These are phyloP conservation scores for Anthopleura xanthogrammica DNA, from an alignment of 92 coral and sea anemone genomes.

Conservation along the genomic window DNA sequence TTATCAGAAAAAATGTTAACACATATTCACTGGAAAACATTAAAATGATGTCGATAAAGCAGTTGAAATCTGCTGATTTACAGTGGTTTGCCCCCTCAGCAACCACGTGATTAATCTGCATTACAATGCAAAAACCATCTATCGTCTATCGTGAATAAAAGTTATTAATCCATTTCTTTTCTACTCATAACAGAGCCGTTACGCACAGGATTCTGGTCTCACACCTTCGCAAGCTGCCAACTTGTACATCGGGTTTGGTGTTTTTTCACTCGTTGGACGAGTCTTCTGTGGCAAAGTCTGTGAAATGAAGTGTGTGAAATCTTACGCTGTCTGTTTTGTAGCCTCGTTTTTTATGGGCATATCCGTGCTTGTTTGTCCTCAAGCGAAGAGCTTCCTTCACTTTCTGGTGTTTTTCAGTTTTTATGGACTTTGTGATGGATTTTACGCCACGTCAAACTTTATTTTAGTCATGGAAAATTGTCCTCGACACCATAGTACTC, in stretches of 20 bases:
- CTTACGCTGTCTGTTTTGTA: neutral
- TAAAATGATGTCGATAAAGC: no score
- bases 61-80: no score
- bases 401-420: neutral
- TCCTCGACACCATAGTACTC: neutral
- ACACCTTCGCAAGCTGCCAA: neutral
- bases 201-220: slow-evolving; percentile 11
- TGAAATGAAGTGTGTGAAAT: neutral
- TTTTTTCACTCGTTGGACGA: neutral
- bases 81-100: no score
- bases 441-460: neutral
- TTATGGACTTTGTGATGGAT: slow-evolving; percentile 4
- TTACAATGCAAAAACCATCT: no score
- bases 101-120: no score
- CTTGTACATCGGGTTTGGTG: slow-evolving; percentile 1
- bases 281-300: neutral
- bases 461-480: neutral
- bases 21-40: no score
- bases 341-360: neutral
- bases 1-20: no score
- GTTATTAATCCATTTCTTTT: no score
- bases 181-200: neutral
- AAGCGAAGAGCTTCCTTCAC: neutral
- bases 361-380: neutral
- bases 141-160: no score